These are phyloP conservation scores for Leptinotarsa undecemlineata DNA, from an alignment of 1,140 invertebrate species.

Conservation along the genomic window DNA sequence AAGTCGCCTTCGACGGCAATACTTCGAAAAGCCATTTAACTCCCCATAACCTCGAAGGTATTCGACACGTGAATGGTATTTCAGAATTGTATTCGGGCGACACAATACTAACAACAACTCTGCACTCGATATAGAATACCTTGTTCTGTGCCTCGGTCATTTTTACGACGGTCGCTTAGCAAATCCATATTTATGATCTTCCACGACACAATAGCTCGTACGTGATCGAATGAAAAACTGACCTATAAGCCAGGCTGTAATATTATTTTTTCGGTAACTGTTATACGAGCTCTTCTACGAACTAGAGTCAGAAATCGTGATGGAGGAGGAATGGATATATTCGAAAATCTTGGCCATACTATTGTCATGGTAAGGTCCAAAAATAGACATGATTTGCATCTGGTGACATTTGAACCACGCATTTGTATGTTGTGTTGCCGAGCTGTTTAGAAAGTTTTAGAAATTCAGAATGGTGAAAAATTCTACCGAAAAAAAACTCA, in stretches of 20 bases:
- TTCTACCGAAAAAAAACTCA: no score
- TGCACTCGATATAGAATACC: no score
- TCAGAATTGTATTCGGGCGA: constrained; percentile 11
- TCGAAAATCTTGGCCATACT: background rate
- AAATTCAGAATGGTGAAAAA: no score
- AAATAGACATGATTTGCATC: background rate
- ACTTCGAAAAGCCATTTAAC: constrained; percentile 11
- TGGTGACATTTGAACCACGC: background rate
- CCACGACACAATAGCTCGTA: constrained; percentile 10
- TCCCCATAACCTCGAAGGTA: background rate
- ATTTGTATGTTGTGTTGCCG: no score
- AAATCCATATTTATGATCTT: constrained; percentile 17
- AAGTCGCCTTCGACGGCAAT: background rate
- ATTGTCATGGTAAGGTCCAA: background rate
- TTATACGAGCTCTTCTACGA: background rate
- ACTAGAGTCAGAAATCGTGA: background rate
- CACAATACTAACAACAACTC: background rate
- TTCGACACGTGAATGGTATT: constrained; percentile 13
- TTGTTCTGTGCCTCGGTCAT: background rate
- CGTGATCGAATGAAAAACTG: constrained; percentile 18
- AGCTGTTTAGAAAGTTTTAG: no score
- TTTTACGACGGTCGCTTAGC: constrained; percentile 15
- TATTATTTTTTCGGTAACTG: background rate
- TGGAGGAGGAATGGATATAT: background rate
- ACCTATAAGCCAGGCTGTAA: constrained; percentile 12